Evolutionary conservation across 2,113 vertebrate species (phyloP).

Genomic region (Romanogobio albipinnatus): DNA sequence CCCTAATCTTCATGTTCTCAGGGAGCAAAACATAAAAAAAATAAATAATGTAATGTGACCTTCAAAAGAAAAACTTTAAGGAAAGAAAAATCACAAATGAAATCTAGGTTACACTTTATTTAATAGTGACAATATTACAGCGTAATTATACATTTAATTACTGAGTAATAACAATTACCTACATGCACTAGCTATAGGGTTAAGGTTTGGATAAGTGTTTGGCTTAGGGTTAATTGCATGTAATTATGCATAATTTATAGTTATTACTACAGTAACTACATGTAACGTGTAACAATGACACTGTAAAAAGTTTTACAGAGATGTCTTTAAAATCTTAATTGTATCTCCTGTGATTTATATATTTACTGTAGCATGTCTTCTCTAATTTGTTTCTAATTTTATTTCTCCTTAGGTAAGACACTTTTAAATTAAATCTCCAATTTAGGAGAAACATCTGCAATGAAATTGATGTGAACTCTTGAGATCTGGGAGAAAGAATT

Average conservation of each 20-base stretch:
- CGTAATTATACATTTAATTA: no score
- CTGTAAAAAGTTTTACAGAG: no score
- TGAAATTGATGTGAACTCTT: neutral
- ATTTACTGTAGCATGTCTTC: neutral
- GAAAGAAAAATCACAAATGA: neutral
- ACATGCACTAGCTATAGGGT: no score
- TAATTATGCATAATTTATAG: no score
- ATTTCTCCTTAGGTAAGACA: neutral
- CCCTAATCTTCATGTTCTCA: neutral
- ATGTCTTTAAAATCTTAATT: neutral
- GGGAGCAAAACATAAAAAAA: neutral
- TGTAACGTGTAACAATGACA: no score
- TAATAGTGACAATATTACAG: no score
- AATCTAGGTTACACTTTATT: neutral
- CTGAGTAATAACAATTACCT: no score
- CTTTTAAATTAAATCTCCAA: neutral
- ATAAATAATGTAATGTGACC: no score
- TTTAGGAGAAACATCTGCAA: neutral
- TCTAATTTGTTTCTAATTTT: neutral
- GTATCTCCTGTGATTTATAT: neutral
- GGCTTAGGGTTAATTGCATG: no score
- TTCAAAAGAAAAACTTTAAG: neutral
- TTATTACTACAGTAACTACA: no score
- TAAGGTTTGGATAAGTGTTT: no score
- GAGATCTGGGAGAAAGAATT: neutral